A percentile compares a stretch with the other conserved stretches of the same genome.
These are phyloP conservation scores for Ctenosaura bakeri DNA, from an alignment of 2,797 vertebrate species.

Conservation along the genomic window DNA sequence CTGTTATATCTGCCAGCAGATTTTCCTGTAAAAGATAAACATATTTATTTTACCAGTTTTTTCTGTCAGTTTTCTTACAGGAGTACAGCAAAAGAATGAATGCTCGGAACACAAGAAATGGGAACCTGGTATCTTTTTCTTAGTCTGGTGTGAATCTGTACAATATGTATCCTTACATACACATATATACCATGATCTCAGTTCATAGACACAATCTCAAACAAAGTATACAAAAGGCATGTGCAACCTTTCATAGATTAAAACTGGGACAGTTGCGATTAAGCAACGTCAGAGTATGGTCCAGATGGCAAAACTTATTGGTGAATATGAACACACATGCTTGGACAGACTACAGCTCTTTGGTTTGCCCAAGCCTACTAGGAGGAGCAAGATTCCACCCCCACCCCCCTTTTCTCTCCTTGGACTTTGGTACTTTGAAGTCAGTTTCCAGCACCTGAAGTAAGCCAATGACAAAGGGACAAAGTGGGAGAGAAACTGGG, in stretches of 20 bases:
- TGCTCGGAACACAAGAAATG: neutral
- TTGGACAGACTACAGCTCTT: no score
- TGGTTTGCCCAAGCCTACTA: no score
- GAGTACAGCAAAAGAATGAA: neutral
- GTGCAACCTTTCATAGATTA: no score
- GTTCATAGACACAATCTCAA: neutral
- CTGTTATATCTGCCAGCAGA: neutral
- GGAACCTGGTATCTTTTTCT: neutral
- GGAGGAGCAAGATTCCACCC: no score
- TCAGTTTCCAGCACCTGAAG: neutral
- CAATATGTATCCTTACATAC: neutral
- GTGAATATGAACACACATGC: no score
- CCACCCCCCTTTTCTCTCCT: no score
- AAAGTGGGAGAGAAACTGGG: no score
- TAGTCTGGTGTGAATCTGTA: neutral
- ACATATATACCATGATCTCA: neutral
- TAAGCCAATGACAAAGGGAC: no score
- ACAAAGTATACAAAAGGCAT: neutral
- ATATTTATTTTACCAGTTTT: neutral
- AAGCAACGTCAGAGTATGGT: no score
- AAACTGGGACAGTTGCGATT: no score
- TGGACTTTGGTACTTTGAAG: neutral
- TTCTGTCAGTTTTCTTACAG: neutral
- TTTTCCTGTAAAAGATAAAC: conserved; percentile 5
- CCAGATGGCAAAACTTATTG: no score